phyloP scores from a whole-genome alignment of 2,888 invertebrate genomes.

The Cephus rjabovi region DNA sequence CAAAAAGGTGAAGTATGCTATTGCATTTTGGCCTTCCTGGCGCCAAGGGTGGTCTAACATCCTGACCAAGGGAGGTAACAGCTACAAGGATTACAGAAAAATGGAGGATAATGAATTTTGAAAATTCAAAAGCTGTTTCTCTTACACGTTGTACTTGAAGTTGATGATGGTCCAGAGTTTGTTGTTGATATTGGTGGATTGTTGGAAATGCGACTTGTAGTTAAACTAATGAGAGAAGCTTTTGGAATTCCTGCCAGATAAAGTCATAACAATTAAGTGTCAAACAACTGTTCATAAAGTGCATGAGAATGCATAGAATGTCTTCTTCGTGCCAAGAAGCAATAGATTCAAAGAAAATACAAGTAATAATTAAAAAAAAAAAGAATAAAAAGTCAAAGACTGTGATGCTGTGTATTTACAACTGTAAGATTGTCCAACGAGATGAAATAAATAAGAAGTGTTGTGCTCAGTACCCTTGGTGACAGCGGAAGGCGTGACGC shows the following conservation, averaged over 20 bases:
- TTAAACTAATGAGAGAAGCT: slow-evolving; percentile 82
- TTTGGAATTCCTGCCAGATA: slow-evolving; percentile 79
- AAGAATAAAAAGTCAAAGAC: not conserved
- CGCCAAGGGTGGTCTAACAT: slow-evolving; percentile 77
- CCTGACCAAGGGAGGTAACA: slow-evolving; percentile 72
- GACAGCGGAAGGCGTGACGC: slow-evolving; percentile 81
- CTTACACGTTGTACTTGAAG: slow-evolving; percentile 76
- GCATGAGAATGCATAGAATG: not conserved
- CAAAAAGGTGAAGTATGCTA: slow-evolving; percentile 94
- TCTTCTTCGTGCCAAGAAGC: not conserved
- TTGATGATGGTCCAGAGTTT: slow-evolving; percentile 78
- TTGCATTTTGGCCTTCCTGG: slow-evolving; percentile 90
- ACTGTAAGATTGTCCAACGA: not conserved
- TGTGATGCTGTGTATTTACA: not conserved
- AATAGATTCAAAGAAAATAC: not conserved
- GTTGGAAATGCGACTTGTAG: slow-evolving; percentile 78
- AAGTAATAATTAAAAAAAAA: not conserved
- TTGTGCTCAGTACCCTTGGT: slow-evolving; percentile 70
- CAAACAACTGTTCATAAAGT: not conserved
- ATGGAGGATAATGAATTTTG: slow-evolving; percentile 19
- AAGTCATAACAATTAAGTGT: slow-evolving; percentile 9
- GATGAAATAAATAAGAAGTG: not conserved
- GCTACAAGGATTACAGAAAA: slow-evolving; percentile 67
- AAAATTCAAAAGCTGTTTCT: slow-evolving; percentile 20
- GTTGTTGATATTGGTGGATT: slow-evolving; percentile 76